These are phyloP conservation scores for Apamea sordens DNA, from an alignment of 2,888 invertebrate species.

Conservation along the genomic window DNA sequence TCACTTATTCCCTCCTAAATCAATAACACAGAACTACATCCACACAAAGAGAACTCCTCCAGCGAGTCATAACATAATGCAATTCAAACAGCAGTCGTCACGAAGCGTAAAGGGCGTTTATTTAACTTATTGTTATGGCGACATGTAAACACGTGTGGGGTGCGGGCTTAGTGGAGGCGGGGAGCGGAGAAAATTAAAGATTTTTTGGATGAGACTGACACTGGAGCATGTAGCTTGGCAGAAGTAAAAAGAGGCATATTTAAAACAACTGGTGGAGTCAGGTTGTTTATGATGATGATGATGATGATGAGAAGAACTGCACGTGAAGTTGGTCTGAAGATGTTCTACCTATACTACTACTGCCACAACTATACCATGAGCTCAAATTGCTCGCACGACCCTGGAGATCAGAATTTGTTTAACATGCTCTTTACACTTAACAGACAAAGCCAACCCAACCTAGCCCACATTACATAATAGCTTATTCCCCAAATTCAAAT, in stretches of 20 bases:
- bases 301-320: background rate
- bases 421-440: background rate
- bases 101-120: slow-evolving; percentile 68
- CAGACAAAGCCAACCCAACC: background rate
- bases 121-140: slow-evolving; percentile 72
- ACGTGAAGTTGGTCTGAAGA: background rate
- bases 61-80: slow-evolving; percentile 66
- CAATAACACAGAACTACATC: slow-evolving; percentile 57
- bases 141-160: slow-evolving; percentile 67
- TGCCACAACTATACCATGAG: background rate
- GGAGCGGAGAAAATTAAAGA: background rate
- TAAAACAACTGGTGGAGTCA: too few relatives aligned
- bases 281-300: background rate
- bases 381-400: background rate
- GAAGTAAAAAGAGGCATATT: background rate
- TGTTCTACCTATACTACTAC: background rate
- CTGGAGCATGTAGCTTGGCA: background rate
- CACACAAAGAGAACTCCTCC: slow-evolving; percentile 47
- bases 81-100: slow-evolving; percentile 69
- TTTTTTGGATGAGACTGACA: background rate
- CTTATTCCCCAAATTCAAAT: slow-evolving; percentile 43
- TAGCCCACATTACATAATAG: slow-evolving; percentile 22
- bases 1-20: slow-evolving; percentile 50
- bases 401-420: background rate
- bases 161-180: slow-evolving; percentile 45